Percentiles rank a stretch among this genome's conserved stretches.
phyloP scores from a whole-genome alignment of 1,140 invertebrate genomes.

The Drosophila melanica region DNA sequence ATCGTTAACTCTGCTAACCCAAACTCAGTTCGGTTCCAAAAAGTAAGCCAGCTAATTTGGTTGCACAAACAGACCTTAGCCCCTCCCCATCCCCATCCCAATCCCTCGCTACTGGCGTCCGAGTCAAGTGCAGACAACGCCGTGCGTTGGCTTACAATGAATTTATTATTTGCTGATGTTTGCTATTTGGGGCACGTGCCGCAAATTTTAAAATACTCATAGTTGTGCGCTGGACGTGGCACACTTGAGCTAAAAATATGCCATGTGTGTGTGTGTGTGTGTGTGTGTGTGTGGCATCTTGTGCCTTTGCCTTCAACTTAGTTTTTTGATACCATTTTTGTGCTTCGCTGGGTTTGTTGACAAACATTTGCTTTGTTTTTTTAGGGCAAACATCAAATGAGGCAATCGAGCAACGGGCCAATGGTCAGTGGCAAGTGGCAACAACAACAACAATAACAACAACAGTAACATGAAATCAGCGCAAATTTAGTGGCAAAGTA shows the following conservation, averaged over 20 bases:
- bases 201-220: slow-evolving; percentile 77
- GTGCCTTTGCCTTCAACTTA: slow-evolving; percentile 23
- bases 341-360: slow-evolving; percentile 77
- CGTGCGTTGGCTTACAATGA: slow-evolving; percentile 63
- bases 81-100: not conserved
- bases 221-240: slow-evolving; percentile 69
- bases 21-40: slow-evolving; percentile 15
- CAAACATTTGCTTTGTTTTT: slow-evolving; percentile 53
- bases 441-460: slow-evolving; percentile 8
- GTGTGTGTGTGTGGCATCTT: slow-evolving; percentile 18
- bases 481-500: slow-evolving; percentile 81
- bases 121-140: slow-evolving; percentile 18
- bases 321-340: slow-evolving; percentile 59
- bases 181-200: slow-evolving; percentile 81
- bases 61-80: slow-evolving; percentile 25
- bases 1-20: slow-evolving; percentile 46
- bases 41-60: slow-evolving; percentile 60
- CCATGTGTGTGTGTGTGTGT: not conserved
- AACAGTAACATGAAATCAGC: slow-evolving; percentile 66
- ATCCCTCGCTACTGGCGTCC: not conserved
- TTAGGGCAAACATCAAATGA: slow-evolving; percentile 61
- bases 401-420: slow-evolving; percentile 36
- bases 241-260: slow-evolving; percentile 59
- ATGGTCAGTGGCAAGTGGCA: slow-evolving; percentile 21
- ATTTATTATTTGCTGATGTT: slow-evolving; percentile 84